Evolutionary conservation across 1,140 invertebrate genomes (phyloP).

Genomic region (Adoxophyes honmai): DNA sequence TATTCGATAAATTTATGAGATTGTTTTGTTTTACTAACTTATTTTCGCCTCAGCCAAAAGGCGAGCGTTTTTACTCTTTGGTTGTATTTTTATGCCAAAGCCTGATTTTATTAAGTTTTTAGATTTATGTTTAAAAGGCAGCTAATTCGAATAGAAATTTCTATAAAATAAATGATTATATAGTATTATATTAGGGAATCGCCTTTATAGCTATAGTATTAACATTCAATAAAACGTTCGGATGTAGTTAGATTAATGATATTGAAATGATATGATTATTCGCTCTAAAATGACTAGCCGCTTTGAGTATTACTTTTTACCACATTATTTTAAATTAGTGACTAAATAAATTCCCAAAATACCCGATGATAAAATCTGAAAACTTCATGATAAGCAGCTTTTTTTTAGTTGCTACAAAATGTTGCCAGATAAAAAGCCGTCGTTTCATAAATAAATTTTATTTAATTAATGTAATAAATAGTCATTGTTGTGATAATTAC

Average conservation of each 20-base stretch:
- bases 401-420: no score
- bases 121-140: constrained; percentile 2
- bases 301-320: no score
- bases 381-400: no score
- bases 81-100: constrained; percentile 14
- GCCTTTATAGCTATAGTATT: constrained; percentile 8
- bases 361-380: no score
- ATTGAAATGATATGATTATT: background rate
- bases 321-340: no score
- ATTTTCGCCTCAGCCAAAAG: background rate
- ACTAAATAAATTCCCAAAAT: no score
- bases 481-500: constrained; percentile 5
- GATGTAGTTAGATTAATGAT: background rate
- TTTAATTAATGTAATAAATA: background rate
- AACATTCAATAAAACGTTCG: background rate
- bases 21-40: constrained; percentile 3
- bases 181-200: constrained; percentile 6
- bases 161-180: background rate
- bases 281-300: background rate
- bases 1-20: background rate
- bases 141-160: background rate
- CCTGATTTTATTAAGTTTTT: constrained; percentile 3
- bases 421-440: no score
- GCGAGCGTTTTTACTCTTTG: background rate
- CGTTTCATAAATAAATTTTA: no score